Evolutionary conservation across 2,888 invertebrate species (phyloP).

Genomic region (Masnerella sp.): DNA sequence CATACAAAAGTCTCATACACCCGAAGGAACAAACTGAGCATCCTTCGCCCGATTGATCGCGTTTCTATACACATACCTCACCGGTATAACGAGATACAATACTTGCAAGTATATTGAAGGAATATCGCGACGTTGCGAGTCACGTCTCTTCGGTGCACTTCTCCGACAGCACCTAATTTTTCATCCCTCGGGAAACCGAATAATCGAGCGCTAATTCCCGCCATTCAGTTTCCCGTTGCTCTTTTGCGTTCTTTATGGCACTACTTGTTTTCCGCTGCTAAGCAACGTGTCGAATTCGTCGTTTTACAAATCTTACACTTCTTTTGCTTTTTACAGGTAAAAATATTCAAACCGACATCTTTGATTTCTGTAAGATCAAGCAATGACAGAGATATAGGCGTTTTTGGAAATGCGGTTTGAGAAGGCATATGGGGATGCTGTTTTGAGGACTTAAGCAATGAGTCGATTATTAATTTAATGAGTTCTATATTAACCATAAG

Average conservation of each 20-base stretch:
- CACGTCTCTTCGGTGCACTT: conserved; percentile 48
- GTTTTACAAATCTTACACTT: conserved; percentile 2
- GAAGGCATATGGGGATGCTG: conserved; percentile 33
- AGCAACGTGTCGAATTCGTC: conserved; percentile 54
- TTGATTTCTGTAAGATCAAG: conserved; percentile 53
- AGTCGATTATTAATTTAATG: no score
- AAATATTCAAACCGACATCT: conserved; percentile 22
- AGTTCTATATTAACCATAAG: no score
- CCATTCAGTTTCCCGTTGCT: no score
- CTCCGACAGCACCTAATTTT: conserved; percentile 38
- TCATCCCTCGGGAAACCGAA: no score
- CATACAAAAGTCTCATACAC: conserved; percentile 64
- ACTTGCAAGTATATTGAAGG: conserved; percentile 51
- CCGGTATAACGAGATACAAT: conserved; percentile 67
- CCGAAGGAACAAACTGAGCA: conserved; percentile 56
- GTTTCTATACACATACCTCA: conserved; percentile 67
- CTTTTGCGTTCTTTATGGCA: conserved; percentile 47
- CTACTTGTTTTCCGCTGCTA: conserved; percentile 40
- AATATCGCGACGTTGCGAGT: conserved; percentile 46
- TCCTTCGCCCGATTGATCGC: conserved; percentile 57
- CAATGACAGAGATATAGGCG: conserved; percentile 51
- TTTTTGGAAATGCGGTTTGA: conserved; percentile 38
- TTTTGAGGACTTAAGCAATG: background rate
- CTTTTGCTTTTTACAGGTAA: conserved; percentile 7
- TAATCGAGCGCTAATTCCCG: no score